Percentiles rank a stretch among this genome's conserved stretches.
phyloP scores from a whole-genome alignment of 2,113 vertebrate species.

The Phaethon lepturus region DNA sequence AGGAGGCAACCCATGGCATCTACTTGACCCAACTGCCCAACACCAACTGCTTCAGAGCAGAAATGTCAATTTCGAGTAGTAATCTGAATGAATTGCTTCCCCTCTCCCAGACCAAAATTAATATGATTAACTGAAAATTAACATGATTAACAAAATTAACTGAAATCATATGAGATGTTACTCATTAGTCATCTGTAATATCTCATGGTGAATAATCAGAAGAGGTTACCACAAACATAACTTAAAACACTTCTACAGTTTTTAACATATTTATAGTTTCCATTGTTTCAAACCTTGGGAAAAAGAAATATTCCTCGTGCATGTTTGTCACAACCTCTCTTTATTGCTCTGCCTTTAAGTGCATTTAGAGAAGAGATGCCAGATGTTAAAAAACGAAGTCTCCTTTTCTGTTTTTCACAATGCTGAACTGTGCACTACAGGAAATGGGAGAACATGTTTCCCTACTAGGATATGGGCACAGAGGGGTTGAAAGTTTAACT shows the following conservation, averaged over 20 bases:
- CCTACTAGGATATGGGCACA: not conserved
- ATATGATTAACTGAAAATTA: not conserved
- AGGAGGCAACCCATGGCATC: not conserved
- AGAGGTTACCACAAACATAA: not conserved
- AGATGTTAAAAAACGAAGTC: not conserved
- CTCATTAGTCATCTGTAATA: not conserved
- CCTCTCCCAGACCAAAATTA: not conserved
- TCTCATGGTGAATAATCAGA: not conserved
- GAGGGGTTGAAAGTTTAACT: not conserved
- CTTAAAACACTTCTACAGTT: not conserved
- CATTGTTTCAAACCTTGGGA: not conserved
- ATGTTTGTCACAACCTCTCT: not conserved
- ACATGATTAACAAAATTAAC: not conserved
- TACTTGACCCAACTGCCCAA: not conserved
- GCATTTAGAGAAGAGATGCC: not conserved
- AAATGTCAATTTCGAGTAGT: not conserved
- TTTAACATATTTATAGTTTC: not conserved
- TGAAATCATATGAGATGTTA: not conserved
- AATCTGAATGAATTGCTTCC: not conserved
- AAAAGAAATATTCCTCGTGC: not conserved
- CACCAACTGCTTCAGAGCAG: not conserved
- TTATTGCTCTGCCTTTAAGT: not conserved
- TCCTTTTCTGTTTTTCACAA: not conserved
- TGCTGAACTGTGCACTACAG: not conserved
- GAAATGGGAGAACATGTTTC: not conserved